Evolutionary conservation across 2,113 vertebrate genomes (phyloP), one percentile per base, ranked within the genome.

Genomic region (Zosterops hypoxanthus): DNA sequence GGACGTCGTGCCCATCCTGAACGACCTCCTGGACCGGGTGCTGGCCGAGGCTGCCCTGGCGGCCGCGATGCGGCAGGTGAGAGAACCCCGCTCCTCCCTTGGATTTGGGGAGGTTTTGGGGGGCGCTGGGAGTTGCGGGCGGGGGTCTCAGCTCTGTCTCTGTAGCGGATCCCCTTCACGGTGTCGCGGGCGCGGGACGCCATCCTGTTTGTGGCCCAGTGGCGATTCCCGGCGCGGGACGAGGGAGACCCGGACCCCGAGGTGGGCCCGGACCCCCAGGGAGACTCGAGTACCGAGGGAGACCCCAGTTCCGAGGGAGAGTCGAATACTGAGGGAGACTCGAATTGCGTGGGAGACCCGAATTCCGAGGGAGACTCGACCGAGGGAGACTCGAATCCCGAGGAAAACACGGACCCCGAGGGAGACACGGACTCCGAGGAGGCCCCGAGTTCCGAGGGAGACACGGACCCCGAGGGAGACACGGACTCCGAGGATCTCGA

Each of bases 141-240:
- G 5, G 5, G 20, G 14, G 24, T 21, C 47, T 86, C 77, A 92
- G 41, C 17, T 8, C 52, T 34, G 15, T 60, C 12, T 3, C 53
- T 3, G 5, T 93, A 99, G 99, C n/a, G 98, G 34, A 61, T 97
- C 57, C 97, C 98, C 5, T 99, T 97, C 94, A 73, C 98, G 1
- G 94, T 98, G 88, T 90, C 47, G 49, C 98, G 98, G 97, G 98
- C 97, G 3, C 92, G 94, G 49, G 98, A 97, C 1, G 97, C 97
- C 85, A 93, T 99, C 72, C 81, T 98, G 39, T 96, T 98, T 41
- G 94, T 97, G 2, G 53, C 96, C 0, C 97, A 98, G 89, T 98
- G 96, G 96, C 91, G 97, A 11, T 98, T 99, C 88, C 70, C 97
- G 92, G 97, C 49, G 8, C 86, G 97, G 36, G 99, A 99, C 9